Percentiles rank a stretch among this genome's conserved stretches.
Evolutionary conservation across 2,888 invertebrate genomes (phyloP).

Genomic region (Drosophila putrida): DNA sequence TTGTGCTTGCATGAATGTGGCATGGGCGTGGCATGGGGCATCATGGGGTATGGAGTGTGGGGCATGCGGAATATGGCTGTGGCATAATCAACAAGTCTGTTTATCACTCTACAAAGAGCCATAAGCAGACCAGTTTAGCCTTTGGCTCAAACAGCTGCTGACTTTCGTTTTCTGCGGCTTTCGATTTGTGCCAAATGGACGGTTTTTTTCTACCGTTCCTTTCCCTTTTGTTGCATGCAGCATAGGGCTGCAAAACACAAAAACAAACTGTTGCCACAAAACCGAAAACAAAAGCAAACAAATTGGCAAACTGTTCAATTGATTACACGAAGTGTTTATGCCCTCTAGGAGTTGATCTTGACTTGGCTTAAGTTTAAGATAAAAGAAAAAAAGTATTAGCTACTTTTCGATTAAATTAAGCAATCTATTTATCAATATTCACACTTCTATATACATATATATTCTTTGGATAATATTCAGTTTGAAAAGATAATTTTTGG

Average conservation of each 20-base stretch:
- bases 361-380: too few relatives aligned
- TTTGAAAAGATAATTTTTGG: too few relatives aligned
- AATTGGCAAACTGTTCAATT: constrained; percentile 2
- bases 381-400: not conserved
- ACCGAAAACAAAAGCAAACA: not conserved
- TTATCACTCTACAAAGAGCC: constrained; percentile 21
- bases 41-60: not conserved
- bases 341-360: not conserved
- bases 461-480: too few relatives aligned
- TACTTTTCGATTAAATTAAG: too few relatives aligned
- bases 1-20: constrained; percentile 27
- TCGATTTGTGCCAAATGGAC: constrained; percentile 22
- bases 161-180: constrained; percentile 34
- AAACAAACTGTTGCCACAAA: constrained; percentile 17
- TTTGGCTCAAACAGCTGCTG: constrained; percentile 8
- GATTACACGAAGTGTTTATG: not conserved
- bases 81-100: constrained; percentile 57
- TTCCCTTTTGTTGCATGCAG: constrained; percentile 7
- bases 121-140: constrained; percentile 20
- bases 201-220: constrained; percentile 1
- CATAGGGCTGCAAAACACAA: not conserved
- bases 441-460: too few relatives aligned
- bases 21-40: constrained; percentile 11
- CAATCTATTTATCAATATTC: too few relatives aligned
- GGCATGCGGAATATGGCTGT: too few relatives aligned